A percentile compares a stretch with the other conserved stretches of the same genome.
These are phyloP conservation scores for Leptopilina clavipes DNA, from an alignment of 1,140 invertebrate species.

Conservation along the genomic window DNA sequence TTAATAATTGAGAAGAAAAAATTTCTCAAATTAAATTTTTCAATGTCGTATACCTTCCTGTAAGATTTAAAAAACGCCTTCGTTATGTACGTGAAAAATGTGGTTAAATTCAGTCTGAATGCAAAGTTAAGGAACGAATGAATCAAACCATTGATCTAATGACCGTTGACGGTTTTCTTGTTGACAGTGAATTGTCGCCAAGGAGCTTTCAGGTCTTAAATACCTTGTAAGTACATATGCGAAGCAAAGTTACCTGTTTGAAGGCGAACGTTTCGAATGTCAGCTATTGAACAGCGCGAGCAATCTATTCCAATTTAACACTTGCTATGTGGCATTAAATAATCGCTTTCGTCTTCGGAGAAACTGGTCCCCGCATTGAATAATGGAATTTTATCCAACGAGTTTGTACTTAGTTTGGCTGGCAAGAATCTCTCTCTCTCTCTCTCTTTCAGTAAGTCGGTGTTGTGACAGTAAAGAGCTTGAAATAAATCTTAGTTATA, in stretches of 20 bases:
- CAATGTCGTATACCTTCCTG: no score
- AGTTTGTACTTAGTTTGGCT: constrained; percentile 58
- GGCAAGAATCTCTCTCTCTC: constrained; percentile 33
- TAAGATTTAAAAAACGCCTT: not conserved
- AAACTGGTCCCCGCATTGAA: constrained; percentile 66
- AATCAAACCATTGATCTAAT: constrained; percentile 26
- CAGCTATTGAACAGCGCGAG: constrained; percentile 51
- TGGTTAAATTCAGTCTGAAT: not conserved
- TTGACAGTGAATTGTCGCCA: constrained; percentile 30
- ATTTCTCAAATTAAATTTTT: no score
- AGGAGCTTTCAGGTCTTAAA: constrained; percentile 31
- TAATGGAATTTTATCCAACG: constrained; percentile 70
- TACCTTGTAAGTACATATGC: constrained; percentile 29
- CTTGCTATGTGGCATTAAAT: constrained; percentile 68
- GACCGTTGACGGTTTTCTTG: constrained; percentile 28
- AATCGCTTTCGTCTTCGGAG: constrained; percentile 66
- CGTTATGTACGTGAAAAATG: not conserved
- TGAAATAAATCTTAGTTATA: constrained; percentile 71
- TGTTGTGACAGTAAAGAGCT: constrained; percentile 72
- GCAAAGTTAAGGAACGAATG: not conserved
- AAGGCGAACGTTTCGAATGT: constrained; percentile 29
- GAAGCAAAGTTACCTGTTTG: constrained; percentile 23
- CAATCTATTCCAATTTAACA: constrained; percentile 72
- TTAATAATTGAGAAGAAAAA: no score
- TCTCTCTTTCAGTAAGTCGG: constrained; percentile 57